A percentile compares a stretch with the other conserved stretches of the same genome.
phyloP scores from a whole-genome alignment of 2,888 invertebrate species.

The Phragmatobia fuliginosa region DNA sequence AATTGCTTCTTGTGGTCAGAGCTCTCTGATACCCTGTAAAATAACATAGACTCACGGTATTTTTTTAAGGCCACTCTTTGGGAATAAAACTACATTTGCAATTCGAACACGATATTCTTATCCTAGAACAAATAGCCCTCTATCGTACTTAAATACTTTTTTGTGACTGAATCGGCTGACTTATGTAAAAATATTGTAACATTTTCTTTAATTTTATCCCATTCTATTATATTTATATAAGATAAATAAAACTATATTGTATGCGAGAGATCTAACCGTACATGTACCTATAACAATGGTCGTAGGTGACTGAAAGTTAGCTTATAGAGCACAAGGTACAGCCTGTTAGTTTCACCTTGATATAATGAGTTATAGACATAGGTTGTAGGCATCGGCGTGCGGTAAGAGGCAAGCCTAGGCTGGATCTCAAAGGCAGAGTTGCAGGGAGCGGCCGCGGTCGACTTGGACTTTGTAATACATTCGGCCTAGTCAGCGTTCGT shows the following conservation, averaged over 20 bases:
- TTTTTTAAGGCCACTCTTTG: not conserved
- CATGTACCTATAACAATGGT: slow-evolving; percentile 33
- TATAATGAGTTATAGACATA: slow-evolving; percentile 74
- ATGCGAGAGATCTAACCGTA: slow-evolving; percentile 9
- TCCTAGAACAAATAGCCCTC: not conserved
- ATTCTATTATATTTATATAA: not conserved
- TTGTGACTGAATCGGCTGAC: not conserved
- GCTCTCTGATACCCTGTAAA: not conserved
- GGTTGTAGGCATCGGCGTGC: slow-evolving; percentile 71
- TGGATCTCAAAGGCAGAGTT: slow-evolving; percentile 82
- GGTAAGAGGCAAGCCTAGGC: slow-evolving; percentile 83
- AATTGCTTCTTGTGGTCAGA: slow-evolving; percentile 11
- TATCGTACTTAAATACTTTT: not conserved
- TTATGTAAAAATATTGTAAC: not conserved
- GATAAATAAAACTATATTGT: not conserved
- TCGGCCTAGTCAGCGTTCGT: slow-evolving; percentile 86
- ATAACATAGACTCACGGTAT: not conserved
- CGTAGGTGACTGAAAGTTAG: slow-evolving; percentile 36
- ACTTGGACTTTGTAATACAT: slow-evolving; percentile 86
- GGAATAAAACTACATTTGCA: not conserved
- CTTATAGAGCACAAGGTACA: slow-evolving; percentile 54
- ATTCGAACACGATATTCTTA: not conserved
- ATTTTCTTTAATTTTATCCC: not conserved
- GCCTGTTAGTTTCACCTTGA: slow-evolving; percentile 78
- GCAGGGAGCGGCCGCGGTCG: slow-evolving; percentile 81